phyloP scores from a whole-genome alignment of 2,888 invertebrate species.

The Oscheius sp. region DNA sequence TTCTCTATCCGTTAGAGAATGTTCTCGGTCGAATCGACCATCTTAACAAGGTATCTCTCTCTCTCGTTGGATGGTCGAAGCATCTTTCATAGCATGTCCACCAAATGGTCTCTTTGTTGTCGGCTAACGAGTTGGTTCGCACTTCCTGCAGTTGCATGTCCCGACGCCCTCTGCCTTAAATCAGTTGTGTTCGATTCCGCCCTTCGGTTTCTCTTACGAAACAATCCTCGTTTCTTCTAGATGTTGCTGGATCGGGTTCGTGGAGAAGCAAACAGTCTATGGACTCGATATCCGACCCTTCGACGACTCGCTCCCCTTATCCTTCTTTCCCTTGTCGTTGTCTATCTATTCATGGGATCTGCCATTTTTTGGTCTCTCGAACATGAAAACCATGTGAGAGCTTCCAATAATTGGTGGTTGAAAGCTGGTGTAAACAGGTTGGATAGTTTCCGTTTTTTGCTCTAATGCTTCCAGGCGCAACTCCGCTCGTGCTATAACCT shows the following conservation, averaged over 20 bases:
- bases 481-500: slow-evolving; percentile 58
- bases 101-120: slow-evolving; percentile 22
- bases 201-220: background rate
- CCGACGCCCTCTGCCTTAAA: background rate
- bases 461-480: slow-evolving; percentile 47
- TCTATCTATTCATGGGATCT: slow-evolving; percentile 60
- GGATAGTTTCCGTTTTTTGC: slow-evolving; percentile 1
- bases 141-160: slow-evolving; percentile 27
- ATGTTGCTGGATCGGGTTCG: slow-evolving; percentile 24
- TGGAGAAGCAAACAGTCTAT: slow-evolving; percentile 7
- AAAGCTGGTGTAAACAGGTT: slow-evolving; percentile 57
- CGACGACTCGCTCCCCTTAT: slow-evolving; percentile 25
- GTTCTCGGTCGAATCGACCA: slow-evolving; percentile 42
- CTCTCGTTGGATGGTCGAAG: too few species aligned
- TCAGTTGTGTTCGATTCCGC: slow-evolving; percentile 18
- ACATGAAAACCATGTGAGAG: slow-evolving; percentile 49
- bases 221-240: slow-evolving; percentile 1
- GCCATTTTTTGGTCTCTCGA: slow-evolving; percentile 60
- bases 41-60: slow-evolving; percentile 44
- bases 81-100: too few species aligned
- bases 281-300: background rate
- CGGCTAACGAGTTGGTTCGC: slow-evolving; percentile 29
- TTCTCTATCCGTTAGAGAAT: slow-evolving; percentile 46
- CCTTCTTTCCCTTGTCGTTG: slow-evolving; percentile 35
- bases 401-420: slow-evolving; percentile 51